These are phyloP conservation scores for Lepidocolaptes lacrymiger DNA, from an alignment of 2,797 vertebrate genomes.

Conservation along the genomic window DNA sequence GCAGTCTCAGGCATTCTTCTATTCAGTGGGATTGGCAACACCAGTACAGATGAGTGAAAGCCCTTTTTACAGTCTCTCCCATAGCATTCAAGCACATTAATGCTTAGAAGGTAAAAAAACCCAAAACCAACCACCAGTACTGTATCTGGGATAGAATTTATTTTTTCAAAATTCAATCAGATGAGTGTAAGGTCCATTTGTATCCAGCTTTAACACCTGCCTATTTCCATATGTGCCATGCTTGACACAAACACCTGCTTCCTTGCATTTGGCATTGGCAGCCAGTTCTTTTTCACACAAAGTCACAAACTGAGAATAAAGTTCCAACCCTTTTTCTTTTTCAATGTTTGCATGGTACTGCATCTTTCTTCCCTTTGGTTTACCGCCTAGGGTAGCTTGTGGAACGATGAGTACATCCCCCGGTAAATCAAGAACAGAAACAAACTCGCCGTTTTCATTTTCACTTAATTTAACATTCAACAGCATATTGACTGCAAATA, in stretches of 20 bases:
- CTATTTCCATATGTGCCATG: slow-evolving; percentile 94
- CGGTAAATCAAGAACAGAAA: slow-evolving; percentile 88
- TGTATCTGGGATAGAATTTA: neutral
- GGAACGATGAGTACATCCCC: slow-evolving; percentile 90
- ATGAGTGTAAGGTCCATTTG: slow-evolving; percentile 93
- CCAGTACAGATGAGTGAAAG: neutral
- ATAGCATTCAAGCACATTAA: neutral
- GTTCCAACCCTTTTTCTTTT: slow-evolving; percentile 88
- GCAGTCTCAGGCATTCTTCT: neutral
- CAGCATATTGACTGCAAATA: slow-evolving; percentile 81
- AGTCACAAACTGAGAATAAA: slow-evolving; percentile 86
- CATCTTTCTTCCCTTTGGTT: slow-evolving; percentile 86
- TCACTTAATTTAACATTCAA: slow-evolving; percentile 91
- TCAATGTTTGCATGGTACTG: slow-evolving; percentile 91
- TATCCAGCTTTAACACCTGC: slow-evolving; percentile 91
- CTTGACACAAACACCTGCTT: slow-evolving; percentile 75
- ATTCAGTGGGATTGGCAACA: neutral
- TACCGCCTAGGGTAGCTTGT: slow-evolving; percentile 94
- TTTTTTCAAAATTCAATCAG: slow-evolving; percentile 88
- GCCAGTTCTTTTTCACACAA: slow-evolving; percentile 85
- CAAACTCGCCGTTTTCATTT: slow-evolving; percentile 80
- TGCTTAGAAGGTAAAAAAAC: neutral
- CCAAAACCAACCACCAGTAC: neutral
- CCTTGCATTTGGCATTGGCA: slow-evolving; percentile 70
- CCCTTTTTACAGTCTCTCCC: neutral